Conservation (phyloP, 2,797 vertebrate genomes). For the Tachyglossus aculeatus region DNA sequence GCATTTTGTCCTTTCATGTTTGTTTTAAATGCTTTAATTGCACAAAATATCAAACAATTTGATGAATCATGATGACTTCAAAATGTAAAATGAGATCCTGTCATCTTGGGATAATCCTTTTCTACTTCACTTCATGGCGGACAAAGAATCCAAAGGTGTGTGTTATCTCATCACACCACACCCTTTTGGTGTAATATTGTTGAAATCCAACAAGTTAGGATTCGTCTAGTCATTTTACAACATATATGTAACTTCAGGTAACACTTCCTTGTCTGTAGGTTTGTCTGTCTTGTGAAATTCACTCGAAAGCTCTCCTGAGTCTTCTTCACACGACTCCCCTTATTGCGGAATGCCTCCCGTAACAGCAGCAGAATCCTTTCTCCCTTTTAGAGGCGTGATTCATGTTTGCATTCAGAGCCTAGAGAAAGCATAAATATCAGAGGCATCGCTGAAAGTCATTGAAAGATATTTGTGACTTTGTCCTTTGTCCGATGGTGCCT, state of each 20-base stretch:
- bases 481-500: neutral
- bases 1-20: constrained; percentile 50
- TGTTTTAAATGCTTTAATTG: constrained; percentile 59
- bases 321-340: constrained; percentile 25
- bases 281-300: constrained; percentile 45
- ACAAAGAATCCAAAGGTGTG: constrained; percentile 49
- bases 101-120: constrained; percentile 49
- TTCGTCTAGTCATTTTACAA: constrained; percentile 59
- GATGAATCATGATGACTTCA: constrained; percentile 54
- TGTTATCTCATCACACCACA: constrained; percentile 20
- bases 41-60: constrained; percentile 34
- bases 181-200: constrained; percentile 38
- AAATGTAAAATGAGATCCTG: constrained; percentile 51
- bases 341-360: constrained; percentile 27
- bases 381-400: constrained; percentile 33
- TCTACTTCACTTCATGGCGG: constrained; percentile 45
- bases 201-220: constrained; percentile 61
- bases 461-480: constrained; percentile 22
- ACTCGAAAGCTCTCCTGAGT: constrained; percentile 16
- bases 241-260: constrained; percentile 34
- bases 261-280: constrained; percentile 15
- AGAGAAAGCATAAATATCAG: constrained; percentile 11
- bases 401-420: constrained; percentile 33
- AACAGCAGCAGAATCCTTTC: constrained; percentile 25
- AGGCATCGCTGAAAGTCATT: constrained; percentile 20